These are phyloP conservation scores for Aratinga solstitialis DNA, from an alignment of 2,797 vertebrate genomes.

Conservation along the genomic window DNA sequence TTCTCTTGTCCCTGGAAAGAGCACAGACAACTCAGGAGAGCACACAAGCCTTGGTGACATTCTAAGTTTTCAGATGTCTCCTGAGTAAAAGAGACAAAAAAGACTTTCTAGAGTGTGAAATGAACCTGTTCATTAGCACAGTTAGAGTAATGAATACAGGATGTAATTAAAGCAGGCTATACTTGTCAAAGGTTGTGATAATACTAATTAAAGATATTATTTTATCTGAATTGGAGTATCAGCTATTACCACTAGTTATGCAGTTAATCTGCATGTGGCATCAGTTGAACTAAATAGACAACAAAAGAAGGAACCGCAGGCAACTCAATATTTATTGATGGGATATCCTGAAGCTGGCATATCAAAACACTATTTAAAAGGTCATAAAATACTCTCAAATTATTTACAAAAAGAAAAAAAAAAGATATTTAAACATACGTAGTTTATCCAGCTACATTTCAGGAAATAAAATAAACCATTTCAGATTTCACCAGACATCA, in stretches of 20 bases:
- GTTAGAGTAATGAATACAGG: not conserved
- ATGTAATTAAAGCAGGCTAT: not conserved
- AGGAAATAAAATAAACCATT: not conserved
- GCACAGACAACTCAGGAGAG: not conserved
- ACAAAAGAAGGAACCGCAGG: not conserved
- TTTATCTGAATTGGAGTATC: not conserved
- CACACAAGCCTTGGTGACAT: not conserved
- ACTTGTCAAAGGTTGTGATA: not conserved
- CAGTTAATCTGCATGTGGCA: not conserved
- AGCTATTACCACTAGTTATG: not conserved
- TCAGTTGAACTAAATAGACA: not conserved
- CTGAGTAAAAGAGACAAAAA: not conserved
- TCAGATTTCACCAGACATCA: not conserved
- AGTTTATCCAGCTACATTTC: not conserved
- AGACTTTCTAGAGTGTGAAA: not conserved
- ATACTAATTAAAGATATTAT: not conserved
- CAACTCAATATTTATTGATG: not conserved
- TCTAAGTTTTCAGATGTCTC: not conserved
- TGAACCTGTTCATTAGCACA: not conserved
- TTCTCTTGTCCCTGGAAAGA: not conserved
- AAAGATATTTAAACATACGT: rapidly evolving
- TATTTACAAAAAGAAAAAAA: not conserved
- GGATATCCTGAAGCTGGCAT: not conserved
- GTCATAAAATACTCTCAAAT: not conserved
- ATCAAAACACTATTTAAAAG: not conserved